phyloP scores from a whole-genome alignment of 2,888 invertebrate genomes.

The Esperia sulphurella region DNA sequence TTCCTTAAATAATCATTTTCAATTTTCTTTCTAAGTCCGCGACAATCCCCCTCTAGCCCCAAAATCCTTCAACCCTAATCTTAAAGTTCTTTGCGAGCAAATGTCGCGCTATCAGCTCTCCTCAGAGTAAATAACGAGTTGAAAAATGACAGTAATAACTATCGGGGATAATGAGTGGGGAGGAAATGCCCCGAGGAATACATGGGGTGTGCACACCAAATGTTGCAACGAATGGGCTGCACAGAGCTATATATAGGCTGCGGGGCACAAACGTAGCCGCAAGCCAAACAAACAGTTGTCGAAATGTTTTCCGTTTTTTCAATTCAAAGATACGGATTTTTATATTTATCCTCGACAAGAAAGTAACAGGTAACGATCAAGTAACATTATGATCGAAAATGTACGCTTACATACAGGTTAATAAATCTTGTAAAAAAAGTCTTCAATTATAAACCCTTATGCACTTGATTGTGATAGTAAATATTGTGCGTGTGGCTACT shows the following conservation, averaged over 20 bases:
- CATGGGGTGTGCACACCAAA: constrained; percentile 66
- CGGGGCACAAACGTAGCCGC: constrained; percentile 25
- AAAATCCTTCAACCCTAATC: constrained; percentile 65
- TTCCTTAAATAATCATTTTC: constrained; percentile 65
- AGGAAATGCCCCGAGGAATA: constrained; percentile 73
- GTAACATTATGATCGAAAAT: no score
- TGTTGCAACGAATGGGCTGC: constrained; percentile 47
- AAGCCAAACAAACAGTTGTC: constrained; percentile 54
- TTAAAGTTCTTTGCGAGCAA: constrained; percentile 63
- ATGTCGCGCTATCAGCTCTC: constrained; percentile 74
- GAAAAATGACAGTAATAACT: constrained; percentile 80
- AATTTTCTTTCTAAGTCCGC: constrained; percentile 62
- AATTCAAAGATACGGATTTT: background rate
- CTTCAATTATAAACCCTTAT: no score
- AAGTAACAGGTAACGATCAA: no score
- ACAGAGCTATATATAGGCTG: constrained; percentile 6
- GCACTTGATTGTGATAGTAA: no score
- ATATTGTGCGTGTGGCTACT: no score
- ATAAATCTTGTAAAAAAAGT: no score
- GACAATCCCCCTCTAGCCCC: constrained; percentile 51
- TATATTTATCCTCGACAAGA: no score
- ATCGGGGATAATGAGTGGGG: constrained; percentile 76
- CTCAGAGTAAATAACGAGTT: constrained; percentile 79
- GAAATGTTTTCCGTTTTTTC: constrained; percentile 19
- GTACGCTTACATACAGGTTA: no score